phyloP scores from a whole-genome alignment of 2,797 vertebrate species.

The Gymnocypris eckloni region DNA sequence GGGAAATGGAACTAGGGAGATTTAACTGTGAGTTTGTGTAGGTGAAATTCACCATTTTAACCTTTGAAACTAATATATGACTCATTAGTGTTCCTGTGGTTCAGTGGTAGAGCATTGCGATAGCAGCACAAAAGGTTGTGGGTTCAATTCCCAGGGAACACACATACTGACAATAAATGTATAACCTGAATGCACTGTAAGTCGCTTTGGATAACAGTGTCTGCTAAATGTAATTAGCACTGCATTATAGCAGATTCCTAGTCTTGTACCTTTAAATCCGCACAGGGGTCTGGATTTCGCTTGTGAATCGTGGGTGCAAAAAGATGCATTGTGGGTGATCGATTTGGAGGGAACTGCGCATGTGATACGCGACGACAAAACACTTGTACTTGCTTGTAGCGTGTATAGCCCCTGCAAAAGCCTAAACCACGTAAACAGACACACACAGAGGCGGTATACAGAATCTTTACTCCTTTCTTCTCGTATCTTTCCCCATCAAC shows the following conservation, averaged over 20 bases:
- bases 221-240: neutral
- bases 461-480: conserved; percentile 44
- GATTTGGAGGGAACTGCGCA: conserved; percentile 18
- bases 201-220: no score
- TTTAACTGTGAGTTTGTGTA: neutral
- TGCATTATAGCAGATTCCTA: neutral
- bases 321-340: conserved; percentile 37
- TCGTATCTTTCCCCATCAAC: conserved; percentile 56
- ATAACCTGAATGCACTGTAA: no score
- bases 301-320: neutral
- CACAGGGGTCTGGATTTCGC: neutral
- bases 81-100: neutral
- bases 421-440: conserved; percentile 38
- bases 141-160: no score
- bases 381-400: conserved; percentile 29
- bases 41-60: neutral
- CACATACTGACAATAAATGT: no score
- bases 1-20: neutral
- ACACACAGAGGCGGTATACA: conserved; percentile 36
- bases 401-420: neutral
- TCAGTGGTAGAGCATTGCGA: no score
- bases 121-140: no score
- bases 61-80: neutral
- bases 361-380: conserved; percentile 30
- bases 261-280: neutral